Evolutionary conservation across 2,888 invertebrate genomes (phyloP).

Genomic region (Daptonema setosum): DNA sequence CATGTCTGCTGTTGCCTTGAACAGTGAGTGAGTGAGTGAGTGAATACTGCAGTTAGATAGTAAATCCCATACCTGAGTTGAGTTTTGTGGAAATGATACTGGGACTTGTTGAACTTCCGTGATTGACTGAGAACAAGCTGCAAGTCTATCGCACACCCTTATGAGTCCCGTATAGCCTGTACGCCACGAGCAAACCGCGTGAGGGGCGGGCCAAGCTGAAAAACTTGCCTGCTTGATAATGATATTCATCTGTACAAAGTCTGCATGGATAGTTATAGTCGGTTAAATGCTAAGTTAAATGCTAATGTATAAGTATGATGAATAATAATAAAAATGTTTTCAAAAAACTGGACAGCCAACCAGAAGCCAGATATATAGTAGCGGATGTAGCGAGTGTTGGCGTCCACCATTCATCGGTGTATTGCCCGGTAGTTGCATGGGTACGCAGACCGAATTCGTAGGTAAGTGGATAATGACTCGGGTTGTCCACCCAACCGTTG

Average conservation of each 20-base stretch:
- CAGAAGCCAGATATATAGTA: background rate
- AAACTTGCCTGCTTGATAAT: background rate
- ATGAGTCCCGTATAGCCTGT: background rate
- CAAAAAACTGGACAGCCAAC: no score
- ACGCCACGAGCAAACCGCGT: background rate
- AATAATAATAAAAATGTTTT: no score
- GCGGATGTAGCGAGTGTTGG: background rate
- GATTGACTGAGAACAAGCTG: background rate
- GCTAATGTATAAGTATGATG: no score
- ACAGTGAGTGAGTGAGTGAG: no score
- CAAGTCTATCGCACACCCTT: background rate
- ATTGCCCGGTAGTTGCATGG: background rate
- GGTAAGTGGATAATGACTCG: background rate
- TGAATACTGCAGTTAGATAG: no score
- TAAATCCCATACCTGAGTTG: no score
- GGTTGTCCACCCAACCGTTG: background rate
- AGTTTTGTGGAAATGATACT: no score
- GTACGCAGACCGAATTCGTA: background rate
- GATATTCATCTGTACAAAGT: no score
- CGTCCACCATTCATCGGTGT: background rate
- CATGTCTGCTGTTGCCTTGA: no score
- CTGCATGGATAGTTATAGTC: no score
- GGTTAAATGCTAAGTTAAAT: no score
- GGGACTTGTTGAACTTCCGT: no score
- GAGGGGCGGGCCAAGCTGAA: background rate